Evolutionary conservation across 2,113 vertebrate genomes (phyloP), one percentile per base, ranked within the genome.

Genomic region (Ellobius talpinus): DNA sequence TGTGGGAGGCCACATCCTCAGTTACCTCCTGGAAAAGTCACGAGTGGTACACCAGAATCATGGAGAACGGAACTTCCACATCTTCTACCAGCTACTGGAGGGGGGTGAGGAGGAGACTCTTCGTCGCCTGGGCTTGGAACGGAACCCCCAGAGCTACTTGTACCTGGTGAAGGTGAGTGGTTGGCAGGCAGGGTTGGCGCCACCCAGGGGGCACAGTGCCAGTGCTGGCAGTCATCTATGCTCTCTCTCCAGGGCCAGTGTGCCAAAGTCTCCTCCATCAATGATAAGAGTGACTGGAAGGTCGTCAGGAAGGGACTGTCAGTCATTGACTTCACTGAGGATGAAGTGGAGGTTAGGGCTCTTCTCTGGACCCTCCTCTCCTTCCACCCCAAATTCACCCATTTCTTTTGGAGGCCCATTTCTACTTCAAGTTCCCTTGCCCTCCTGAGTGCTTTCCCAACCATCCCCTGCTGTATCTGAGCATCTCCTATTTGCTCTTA

Each of bases 1-100:
- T 0, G 99, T 99, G 0, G 99, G 99, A 58, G 99, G 99, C 78
- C 99, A 99, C 98, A 99, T 99, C 98, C 98, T 99, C 97, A 99
- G 99, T 98, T 99, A 99, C 99, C 99, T 99, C 97, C 98, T 99
- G 98, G 99, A 99, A 98, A 99, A 99, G 98, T 99, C 99, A 0
- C 99, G 99, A 0, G 99, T 99, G 21, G 99, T 99, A 23, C 99
- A 99, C 97, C 99, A 99, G 98, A 99, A 99, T 97, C 99, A 99
- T 0, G 99, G 99, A 0, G 99, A 99, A 98, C 99, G 99, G 95
- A 99, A 99, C 98, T 99, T 99, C 98, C 99, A 99, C 96, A 99
- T 99, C 95, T 99, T 99, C 98, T 99, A 99, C 98, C 99, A 99
- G 98, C 98, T 99, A 92, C 99, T 99, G 11, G 99, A 99, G 70